Base-by-base conservation (phyloP, 2,888 invertebrate species). In the Mamestra brassicae region DNA sequence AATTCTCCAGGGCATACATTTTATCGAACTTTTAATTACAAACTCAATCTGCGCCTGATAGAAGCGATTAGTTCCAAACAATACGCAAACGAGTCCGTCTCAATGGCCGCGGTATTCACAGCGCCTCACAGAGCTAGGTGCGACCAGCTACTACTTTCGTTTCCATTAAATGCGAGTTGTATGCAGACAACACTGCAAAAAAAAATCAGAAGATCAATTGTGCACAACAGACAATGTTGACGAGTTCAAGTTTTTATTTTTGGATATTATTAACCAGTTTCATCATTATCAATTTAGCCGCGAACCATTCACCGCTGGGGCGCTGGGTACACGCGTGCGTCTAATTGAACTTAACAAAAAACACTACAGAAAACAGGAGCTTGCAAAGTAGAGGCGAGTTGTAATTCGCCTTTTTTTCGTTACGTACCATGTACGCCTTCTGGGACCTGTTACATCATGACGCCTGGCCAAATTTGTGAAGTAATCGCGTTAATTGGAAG, bases 401-500 rank as follows among this genome's bases (percentile, higher is more conserved):
- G 47, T 47, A 47, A 47, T 26, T 26, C 26, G 26, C 26, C 26
- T 26, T 26, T 26, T 26, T 26, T 26, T 26, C 26, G 26, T 26
- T 26, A 26, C 26, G 26, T 26, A 26, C 26, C 26, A 26, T 26
- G 52, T 17, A 2, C 17, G 0, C 11, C 47, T 70, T 67, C 38
- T 76, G 45, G 0, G 50, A 0, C 1, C 8, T 13, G 26, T 11
- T 52, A 15, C 6, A 11, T 0, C 2, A 36, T 71, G 52, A 8
- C 8, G 0, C 26, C 10, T 11, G 55, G 52, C 26, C 50, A 73
- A 80, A 83, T 81, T 80, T 65, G 83, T 76, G 70, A 77, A 78
- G 83, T 88, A 81, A 86, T 87, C 76, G 65, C 67, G 72, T 76
- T 84, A 80, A 81, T 82, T 80, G 81, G 42, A 60, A 50, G 66